These are phyloP conservation scores for Sorex araneus DNA, from an alignment of 2,113 vertebrate species.

Conservation along the genomic window DNA sequence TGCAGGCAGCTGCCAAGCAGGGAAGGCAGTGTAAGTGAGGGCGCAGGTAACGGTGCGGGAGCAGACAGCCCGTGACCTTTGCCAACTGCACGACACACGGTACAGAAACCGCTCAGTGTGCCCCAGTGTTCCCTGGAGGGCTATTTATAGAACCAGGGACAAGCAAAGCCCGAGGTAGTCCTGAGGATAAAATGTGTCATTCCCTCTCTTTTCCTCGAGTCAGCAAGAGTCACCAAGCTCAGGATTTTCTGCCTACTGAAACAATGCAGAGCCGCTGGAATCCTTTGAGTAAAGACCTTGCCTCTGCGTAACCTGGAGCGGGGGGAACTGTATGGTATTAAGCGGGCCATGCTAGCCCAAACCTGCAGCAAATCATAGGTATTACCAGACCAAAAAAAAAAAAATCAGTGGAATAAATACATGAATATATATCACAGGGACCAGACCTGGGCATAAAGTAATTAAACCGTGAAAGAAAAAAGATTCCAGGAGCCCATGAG, in stretches of 20 bases:
- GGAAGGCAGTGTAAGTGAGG: background rate
- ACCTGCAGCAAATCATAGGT: background rate
- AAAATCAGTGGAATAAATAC: background rate
- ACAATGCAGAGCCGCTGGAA: fast-evolving
- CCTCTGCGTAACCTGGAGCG: background rate
- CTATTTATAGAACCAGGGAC: conserved; percentile 68
- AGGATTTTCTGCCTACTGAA: conserved; percentile 19
- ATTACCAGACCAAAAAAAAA: background rate
- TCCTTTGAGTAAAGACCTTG: background rate
- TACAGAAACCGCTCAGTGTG: conserved; percentile 60
- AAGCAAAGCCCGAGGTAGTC: conserved; percentile 9
- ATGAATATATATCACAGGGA: background rate
- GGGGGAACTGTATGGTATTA: background rate
- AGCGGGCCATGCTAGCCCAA: background rate
- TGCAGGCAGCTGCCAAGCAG: background rate
- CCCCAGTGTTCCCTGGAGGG: conserved; percentile 35
- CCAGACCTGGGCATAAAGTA: background rate
- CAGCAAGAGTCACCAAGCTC: conserved; percentile 46
- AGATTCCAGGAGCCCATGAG: background rate
- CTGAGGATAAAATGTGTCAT: conserved; percentile 57
- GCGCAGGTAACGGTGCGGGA: background rate
- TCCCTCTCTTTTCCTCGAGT: background rate
- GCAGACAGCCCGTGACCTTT: conserved; percentile 54
- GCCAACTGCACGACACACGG: conserved; percentile 13
- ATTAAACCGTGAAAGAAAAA: background rate